Percentiles rank a stretch among this genome's conserved stretches.
Conservation (phyloP, 2,797 vertebrate genomes). For the Hephaestus fuliginosus region DNA sequence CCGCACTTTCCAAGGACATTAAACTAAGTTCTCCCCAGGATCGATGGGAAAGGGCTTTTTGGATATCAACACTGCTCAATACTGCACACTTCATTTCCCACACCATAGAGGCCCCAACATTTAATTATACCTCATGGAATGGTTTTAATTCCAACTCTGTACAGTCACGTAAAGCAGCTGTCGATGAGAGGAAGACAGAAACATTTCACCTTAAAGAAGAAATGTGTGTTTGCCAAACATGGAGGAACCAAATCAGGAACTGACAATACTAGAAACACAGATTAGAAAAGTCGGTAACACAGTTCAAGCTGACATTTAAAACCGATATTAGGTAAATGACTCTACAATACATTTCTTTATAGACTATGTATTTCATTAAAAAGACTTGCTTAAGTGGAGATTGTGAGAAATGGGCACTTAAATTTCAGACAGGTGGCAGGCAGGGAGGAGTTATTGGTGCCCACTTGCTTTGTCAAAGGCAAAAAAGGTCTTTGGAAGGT, state of each 20-base stretch:
- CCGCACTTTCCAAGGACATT: conserved; percentile 85
- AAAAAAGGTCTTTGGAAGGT: conserved; percentile 82
- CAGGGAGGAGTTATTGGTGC: conserved; percentile 67
- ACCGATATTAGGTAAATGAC: not conserved
- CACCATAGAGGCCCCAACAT: conserved; percentile 63
- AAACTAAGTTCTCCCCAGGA: conserved; percentile 81
- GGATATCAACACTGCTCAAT: conserved; percentile 80
- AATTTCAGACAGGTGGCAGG: conserved; percentile 72
- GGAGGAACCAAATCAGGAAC: not conserved
- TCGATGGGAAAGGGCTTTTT: conserved; percentile 82
- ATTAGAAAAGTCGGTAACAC: conserved; percentile 4
- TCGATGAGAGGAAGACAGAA: conserved; percentile 39
- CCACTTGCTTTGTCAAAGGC: conserved; percentile 80
- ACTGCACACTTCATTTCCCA: conserved; percentile 84
- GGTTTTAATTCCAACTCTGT: conserved; percentile 72
- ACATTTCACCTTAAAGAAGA: conserved; percentile 15
- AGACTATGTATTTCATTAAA: conserved; percentile 23
- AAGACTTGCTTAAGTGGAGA: conserved; percentile 37
- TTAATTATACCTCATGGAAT: conserved; percentile 79
- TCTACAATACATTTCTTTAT: conserved; percentile 32
- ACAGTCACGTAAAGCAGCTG: conserved; percentile 54
- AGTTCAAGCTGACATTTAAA: conserved; percentile 26
- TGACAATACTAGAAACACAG: not conserved
- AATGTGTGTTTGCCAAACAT: conserved; percentile 17
- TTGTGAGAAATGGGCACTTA: conserved; percentile 68